Conservation (phyloP, 1,140 invertebrate species). For the Cepaea nemoralis region DNA sequence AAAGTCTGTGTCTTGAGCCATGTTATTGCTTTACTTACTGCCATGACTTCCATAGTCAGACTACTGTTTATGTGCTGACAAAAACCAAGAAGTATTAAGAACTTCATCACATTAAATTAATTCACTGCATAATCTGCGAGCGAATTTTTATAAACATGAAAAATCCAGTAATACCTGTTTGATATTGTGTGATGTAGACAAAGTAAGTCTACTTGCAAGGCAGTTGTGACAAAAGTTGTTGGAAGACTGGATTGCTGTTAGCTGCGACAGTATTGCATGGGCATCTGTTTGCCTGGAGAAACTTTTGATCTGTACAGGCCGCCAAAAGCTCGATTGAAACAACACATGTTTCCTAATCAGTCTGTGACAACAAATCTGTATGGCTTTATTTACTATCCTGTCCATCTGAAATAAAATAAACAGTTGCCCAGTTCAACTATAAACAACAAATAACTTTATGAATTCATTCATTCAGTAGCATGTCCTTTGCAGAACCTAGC, state of each 20-base stretch:
- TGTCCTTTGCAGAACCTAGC: too few species aligned
- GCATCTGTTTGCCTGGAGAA: neutral
- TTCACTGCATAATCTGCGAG: too few species aligned
- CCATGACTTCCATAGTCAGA: too few species aligned
- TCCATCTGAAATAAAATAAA: neutral
- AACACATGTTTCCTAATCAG: neutral
- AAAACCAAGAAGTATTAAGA: too few species aligned
- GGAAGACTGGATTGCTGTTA: neutral
- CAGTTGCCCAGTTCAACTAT: neutral
- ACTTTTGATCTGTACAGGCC: neutral
- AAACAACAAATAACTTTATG: too few species aligned
- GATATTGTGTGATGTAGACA: neutral
- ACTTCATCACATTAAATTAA: too few species aligned
- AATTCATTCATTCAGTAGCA: too few species aligned
- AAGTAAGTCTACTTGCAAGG: neutral
- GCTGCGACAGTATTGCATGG: neutral
- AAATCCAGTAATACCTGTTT: constrained; percentile 11
- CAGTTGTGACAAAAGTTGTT: neutral
- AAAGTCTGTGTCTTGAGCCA: too few species aligned
- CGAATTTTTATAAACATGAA: too few species aligned
- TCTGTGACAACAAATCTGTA: neutral
- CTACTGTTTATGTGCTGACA: too few species aligned
- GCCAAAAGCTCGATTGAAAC: neutral
- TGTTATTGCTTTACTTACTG: too few species aligned
- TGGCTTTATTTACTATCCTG: constrained; percentile 4